These are phyloP conservation scores for Tiliacea aurago DNA, from an alignment of 2,888 invertebrate species.

Conservation along the genomic window DNA sequence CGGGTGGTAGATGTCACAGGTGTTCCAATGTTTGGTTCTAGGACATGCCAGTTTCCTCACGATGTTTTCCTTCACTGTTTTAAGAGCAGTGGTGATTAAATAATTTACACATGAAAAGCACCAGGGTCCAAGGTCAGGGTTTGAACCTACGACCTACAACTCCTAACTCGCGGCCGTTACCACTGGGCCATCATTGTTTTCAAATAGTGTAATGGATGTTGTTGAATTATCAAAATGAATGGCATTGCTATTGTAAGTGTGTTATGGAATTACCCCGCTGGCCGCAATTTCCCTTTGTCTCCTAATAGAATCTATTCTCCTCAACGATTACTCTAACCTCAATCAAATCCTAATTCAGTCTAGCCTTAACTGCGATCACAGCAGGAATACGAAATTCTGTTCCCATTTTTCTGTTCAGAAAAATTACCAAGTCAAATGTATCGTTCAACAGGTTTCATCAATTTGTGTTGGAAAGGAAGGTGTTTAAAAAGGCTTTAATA, in stretches of 20 bases:
- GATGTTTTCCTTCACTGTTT: too few species aligned
- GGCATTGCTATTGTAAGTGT: background rate
- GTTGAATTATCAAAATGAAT: background rate
- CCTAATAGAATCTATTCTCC: constrained; percentile 6
- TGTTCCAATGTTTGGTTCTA: too few species aligned
- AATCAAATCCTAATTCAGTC: constrained; percentile 22
- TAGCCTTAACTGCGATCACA: constrained; percentile 9
- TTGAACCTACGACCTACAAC: too few species aligned
- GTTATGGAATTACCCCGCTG: too few species aligned
- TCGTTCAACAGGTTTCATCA: constrained; percentile 53
- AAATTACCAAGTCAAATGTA: constrained; percentile 58
- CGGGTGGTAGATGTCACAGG: too few species aligned
- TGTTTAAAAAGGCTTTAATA: constrained; percentile 51
- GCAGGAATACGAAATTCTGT: constrained; percentile 37
- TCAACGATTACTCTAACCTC: constrained; percentile 9
- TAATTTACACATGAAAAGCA: too few species aligned
- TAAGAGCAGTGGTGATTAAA: too few species aligned
- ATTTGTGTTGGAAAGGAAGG: constrained; percentile 23
- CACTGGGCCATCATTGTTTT: too few species aligned
- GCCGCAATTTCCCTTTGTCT: background rate
- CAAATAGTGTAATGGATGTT: too few species aligned
- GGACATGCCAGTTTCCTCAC: too few species aligned
- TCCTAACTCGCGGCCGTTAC: too few species aligned
- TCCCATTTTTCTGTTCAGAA: constrained; percentile 10
- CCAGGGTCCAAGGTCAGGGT: too few species aligned